phyloP scores from a whole-genome alignment of 2,797 vertebrate species.

The Enteromius treurensis region DNA sequence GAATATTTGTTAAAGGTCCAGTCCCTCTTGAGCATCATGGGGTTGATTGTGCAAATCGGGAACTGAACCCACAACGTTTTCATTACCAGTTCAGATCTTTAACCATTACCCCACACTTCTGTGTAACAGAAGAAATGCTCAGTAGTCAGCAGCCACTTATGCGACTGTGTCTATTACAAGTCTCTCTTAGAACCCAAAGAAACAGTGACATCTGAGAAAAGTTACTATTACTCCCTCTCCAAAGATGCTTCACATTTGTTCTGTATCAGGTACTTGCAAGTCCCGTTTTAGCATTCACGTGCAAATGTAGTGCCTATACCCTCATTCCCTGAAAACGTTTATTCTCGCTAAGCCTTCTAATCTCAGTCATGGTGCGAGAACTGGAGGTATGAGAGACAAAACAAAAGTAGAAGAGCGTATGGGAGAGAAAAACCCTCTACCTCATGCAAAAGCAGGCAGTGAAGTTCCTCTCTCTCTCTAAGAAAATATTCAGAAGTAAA shows the following conservation, averaged over 20 bases:
- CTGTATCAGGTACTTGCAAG: conserved; percentile 62
- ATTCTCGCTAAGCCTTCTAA: conserved; percentile 31
- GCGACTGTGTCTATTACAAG: background rate
- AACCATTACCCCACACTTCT: background rate
- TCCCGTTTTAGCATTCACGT: conserved; percentile 28
- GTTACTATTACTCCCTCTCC: background rate
- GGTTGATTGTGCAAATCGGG: background rate
- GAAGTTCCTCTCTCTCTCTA: conserved; percentile 2
- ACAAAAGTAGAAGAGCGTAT: conserved; percentile 16
- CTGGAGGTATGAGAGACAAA: conserved; percentile 13
- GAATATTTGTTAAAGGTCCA: background rate
- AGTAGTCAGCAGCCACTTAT: background rate
- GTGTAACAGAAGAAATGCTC: background rate
- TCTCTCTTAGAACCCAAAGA: background rate
- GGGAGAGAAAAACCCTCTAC: conserved; percentile 11
- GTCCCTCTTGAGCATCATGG: background rate
- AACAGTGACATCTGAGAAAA: background rate
- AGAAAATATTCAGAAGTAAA: conserved; percentile 38
- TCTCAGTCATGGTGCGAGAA: conserved; percentile 22
- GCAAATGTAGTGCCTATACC: conserved; percentile 30
- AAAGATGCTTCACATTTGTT: conserved; percentile 66
- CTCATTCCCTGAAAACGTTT: conserved; percentile 29
- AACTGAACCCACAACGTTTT: conserved; percentile 3
- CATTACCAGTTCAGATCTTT: background rate
- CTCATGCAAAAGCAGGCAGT: conserved; percentile 31